Evolutionary conservation across 37 sponge, comb jelly and placozoan genomes (phyloP).

Genomic region (Geodia barretti): DNA sequence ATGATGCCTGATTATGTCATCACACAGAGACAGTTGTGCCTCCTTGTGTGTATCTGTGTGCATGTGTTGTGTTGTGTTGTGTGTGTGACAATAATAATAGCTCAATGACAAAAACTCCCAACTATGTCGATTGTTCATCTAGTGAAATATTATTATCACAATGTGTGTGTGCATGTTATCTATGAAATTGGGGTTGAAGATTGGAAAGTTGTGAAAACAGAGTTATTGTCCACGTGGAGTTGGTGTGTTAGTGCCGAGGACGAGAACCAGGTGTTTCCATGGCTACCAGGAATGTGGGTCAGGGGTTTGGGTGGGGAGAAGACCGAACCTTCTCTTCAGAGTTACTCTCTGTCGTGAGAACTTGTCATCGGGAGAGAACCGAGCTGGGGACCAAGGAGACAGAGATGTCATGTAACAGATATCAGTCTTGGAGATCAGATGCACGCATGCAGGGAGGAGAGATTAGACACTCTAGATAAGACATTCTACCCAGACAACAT

Average conservation of each 20-base stretch:
- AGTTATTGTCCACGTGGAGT: no score
- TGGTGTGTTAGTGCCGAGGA: no score
- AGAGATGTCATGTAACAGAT: background rate
- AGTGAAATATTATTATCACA: background rate
- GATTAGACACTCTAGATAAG: background rate
- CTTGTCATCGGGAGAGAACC: slow-evolving; percentile 98
- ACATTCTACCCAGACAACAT: no score
- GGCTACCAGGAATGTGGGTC: slow-evolving; percentile 1
- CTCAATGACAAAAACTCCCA: background rate
- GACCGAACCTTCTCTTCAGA: slow-evolving; percentile 92
- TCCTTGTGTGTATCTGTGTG: background rate
- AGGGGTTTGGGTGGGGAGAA: slow-evolving; percentile 79
- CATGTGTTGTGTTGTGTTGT: no score
- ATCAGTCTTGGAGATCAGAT: background rate
- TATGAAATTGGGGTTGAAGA: background rate
- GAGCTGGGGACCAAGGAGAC: slow-evolving; percentile 44
- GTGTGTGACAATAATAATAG: no score
- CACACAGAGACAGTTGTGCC: no score
- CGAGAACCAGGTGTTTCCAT: background rate
- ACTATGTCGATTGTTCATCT: background rate
- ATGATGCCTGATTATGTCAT: background rate
- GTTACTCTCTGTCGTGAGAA: slow-evolving; percentile 85
- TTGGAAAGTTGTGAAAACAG: background rate
- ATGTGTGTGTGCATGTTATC: background rate
- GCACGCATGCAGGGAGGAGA: background rate